Percentiles rank a stretch among this genome's conserved stretches.
Evolutionary conservation across 2,113 vertebrate genomes (phyloP).

Genomic region (Lophura nycthemera): DNA sequence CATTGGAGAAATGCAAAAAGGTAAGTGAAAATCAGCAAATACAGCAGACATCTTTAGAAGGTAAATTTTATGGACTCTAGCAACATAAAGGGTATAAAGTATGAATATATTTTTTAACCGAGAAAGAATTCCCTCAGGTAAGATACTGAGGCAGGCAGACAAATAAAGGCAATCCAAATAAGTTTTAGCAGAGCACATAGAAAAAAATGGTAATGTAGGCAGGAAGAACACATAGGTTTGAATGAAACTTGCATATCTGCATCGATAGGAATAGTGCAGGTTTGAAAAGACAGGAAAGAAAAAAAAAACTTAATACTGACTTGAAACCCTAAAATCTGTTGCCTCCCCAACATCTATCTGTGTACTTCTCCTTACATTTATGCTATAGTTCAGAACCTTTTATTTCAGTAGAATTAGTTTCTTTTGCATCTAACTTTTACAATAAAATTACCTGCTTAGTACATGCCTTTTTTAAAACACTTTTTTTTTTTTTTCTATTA

Average conservation of each 20-base stretch:
- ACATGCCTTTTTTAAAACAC: background rate
- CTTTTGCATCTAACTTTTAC: background rate
- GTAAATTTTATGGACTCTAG: background rate
- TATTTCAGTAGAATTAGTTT: background rate
- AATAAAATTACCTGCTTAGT: background rate
- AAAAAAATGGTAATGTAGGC: background rate
- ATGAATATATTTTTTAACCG: background rate
- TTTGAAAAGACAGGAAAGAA: background rate
- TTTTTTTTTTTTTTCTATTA: background rate
- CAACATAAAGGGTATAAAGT: background rate
- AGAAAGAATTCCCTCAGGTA: background rate
- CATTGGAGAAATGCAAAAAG: background rate
- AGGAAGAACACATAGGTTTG: background rate
- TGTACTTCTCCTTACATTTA: background rate
- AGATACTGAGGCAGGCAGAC: background rate
- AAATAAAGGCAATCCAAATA: background rate
- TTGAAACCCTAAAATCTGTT: background rate
- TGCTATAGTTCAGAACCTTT: background rate
- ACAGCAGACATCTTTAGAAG: background rate
- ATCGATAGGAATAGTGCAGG: background rate
- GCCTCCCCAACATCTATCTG: background rate
- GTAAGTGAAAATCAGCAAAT: background rate
- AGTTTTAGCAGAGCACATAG: background rate
- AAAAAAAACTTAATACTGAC: fast-evolving
- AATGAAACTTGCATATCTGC: background rate